Conservation (phyloP, 1,140 invertebrate species). For the Hylaeus volcanicus region DNA sequence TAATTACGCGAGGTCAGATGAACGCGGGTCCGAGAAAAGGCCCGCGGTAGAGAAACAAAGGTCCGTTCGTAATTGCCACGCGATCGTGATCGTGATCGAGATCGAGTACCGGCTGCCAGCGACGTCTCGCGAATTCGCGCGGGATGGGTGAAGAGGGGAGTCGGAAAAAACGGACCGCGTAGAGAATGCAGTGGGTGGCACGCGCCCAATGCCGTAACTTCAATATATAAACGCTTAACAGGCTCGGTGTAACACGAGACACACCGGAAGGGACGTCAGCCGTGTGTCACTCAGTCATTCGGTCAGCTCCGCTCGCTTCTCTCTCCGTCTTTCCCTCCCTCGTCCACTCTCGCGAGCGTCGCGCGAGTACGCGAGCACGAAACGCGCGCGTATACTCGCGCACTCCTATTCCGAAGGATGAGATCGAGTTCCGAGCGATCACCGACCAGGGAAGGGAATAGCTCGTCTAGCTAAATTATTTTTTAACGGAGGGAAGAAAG, state of each 20-base stretch:
- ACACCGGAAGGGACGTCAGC: slow-evolving; percentile 78
- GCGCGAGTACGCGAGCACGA: slow-evolving; percentile 37
- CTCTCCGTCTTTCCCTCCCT: slow-evolving; percentile 12
- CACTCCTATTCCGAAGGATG: slow-evolving; percentile 57
- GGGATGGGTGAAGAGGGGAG: slow-evolving; percentile 30
- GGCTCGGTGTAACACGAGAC: slow-evolving; percentile 77
- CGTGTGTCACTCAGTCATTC: slow-evolving; percentile 78
- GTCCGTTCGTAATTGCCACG: too few relatives aligned
- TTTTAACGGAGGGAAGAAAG: neutral
- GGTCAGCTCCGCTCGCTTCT: slow-evolving; percentile 58
- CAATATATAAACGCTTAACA: slow-evolving; percentile 78
- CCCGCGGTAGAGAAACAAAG: too few relatives aligned
- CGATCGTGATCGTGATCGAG: neutral
- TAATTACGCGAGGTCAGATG: slow-evolving; percentile 10
- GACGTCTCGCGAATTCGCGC: neutral
- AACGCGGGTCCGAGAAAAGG: neutral
- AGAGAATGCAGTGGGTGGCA: slow-evolving; percentile 75
- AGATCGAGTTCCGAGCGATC: slow-evolving; percentile 51
- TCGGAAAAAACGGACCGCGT: slow-evolving; percentile 43
- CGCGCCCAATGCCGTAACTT: slow-evolving; percentile 78
- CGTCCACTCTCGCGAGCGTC: slow-evolving; percentile 23
- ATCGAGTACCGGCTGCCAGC: too few relatives aligned
- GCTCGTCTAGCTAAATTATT: slow-evolving; percentile 5
- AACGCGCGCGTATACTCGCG: slow-evolving; percentile 42
- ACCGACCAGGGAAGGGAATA: slow-evolving; percentile 33